Evolutionary conservation across 2,797 vertebrate genomes (phyloP), one percentile per base, ranked within the genome.

Genomic region (Rhadinocentrus ornatus): DNA sequence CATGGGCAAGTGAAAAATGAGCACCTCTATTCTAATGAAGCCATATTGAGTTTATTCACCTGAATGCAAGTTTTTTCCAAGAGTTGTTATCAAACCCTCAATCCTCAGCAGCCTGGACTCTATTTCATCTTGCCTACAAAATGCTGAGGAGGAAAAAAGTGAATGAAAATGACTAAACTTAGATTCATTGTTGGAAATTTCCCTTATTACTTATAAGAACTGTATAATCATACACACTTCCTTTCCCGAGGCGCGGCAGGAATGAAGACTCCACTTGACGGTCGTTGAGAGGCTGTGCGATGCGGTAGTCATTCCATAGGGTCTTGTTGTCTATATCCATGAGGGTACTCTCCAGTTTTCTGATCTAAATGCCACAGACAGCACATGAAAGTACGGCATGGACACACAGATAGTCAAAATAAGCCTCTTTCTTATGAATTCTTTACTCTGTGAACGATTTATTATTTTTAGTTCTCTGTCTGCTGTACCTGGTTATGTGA

Each of bases 201-300:
- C 6, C 4, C 1, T 4, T 0, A 3, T 13, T 1, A 31, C 0
- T 13, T 77, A 18, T 57, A 4, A 13, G 4, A 37, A 0, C 56
- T 73, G 56, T 24, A 68, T 37, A 66, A 79, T 78, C 57, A 15
- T 61, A 80, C 91, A 31, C 88, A 95, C 94, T 89, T 95, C 96
- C 84, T 91, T 83, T 90, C 6, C 72, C 70, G 0, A 84, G 62
- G 0, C 73, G 85, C 10, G 90, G 83, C 7, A 66, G 64, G 91
- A 99, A 98, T 35, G 95, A 98, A 0, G 96, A 91, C 75, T 97
- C 90, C 31, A 99, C 95, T 39, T 94, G 83, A 0, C 97, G 91
- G 63, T 88, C 63, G 5, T 95, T 92, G 71, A 98, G 95, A 11
- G 95, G 94, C 89, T 99, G 96, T 4, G 88, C 89, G 0, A 83